These are phyloP conservation scores for Apostichopus californicus DNA, from an alignment of 35 echinoderm and acorn worm species.

Conservation along the genomic window DNA sequence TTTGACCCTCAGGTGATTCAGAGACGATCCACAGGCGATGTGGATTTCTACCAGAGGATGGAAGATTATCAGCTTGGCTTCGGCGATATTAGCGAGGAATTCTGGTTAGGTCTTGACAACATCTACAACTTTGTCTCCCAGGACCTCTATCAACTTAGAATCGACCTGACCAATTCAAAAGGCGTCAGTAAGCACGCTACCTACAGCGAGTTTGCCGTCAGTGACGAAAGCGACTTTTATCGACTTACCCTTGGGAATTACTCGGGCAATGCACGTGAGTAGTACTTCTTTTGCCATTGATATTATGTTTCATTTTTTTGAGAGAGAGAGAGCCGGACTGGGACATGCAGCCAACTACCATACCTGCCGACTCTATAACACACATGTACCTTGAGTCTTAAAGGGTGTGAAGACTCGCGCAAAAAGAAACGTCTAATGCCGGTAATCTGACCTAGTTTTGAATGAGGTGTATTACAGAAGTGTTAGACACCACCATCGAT, in stretches of 20 bases:
- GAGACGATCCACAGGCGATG: conserved; percentile 19
- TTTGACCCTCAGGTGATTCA: conserved; percentile 14
- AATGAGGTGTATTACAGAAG: no score
- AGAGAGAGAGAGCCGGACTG: no score
- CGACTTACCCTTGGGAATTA: background rate
- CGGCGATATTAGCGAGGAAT: conserved; percentile 45
- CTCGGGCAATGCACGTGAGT: conserved; percentile 27
- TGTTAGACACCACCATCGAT: no score
- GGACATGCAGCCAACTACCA: no score
- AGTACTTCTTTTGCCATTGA: no score
- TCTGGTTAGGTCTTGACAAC: conserved; percentile 59
- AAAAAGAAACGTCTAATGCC: no score
- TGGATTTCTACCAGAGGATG: conserved; percentile 33
- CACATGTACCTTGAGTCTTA: no score
- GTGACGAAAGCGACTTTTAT: conserved; percentile 10
- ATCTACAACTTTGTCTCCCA: conserved; percentile 14
- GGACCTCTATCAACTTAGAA: conserved; percentile 41
- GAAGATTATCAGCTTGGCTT: conserved; percentile 35
- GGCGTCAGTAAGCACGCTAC: background rate
- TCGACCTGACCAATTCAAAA: conserved; percentile 18
- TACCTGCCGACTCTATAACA: no score
- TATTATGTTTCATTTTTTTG: no score
- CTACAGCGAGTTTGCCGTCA: conserved; percentile 1
- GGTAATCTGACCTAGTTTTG: no score
- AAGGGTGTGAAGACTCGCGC: no score